phyloP scores from a whole-genome alignment of 92 coral and sea anemone genomes.

The Scolanthus callimorphus region DNA sequence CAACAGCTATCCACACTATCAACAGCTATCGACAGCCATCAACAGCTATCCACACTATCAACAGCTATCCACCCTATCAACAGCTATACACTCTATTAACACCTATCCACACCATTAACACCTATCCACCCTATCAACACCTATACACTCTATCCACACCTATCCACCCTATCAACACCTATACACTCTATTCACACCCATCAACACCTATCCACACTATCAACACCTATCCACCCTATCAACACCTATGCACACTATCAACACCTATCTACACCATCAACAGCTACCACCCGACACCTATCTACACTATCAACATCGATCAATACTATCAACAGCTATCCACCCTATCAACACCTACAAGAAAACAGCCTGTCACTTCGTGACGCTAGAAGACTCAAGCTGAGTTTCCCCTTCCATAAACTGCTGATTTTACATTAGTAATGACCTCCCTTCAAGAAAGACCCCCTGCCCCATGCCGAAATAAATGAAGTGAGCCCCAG shows the following conservation, averaged over 20 bases:
- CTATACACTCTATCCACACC: background rate
- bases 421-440: too few species aligned
- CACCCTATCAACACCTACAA: background rate
- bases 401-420: too few species aligned
- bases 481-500: too few species aligned
- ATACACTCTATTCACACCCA: background rate
- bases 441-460: too few species aligned
- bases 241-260: background rate
- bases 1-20: background rate
- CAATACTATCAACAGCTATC: background rate
- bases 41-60: background rate
- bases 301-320: background rate
- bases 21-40: background rate
- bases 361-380: too few species aligned
- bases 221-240: background rate
- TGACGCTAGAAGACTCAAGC: too few species aligned
- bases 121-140: background rate
- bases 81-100: background rate
- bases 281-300: background rate
- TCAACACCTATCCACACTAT: background rate
- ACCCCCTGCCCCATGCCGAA: too few species aligned
- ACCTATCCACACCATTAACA: background rate
- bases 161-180: background rate
- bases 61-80: background rate
- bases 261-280: background rate